Evolutionary conservation across 92 coral and sea anemone genomes (phyloP), one percentile per base, ranked within the genome.

Genomic region (Meandrina meandrites): DNA sequence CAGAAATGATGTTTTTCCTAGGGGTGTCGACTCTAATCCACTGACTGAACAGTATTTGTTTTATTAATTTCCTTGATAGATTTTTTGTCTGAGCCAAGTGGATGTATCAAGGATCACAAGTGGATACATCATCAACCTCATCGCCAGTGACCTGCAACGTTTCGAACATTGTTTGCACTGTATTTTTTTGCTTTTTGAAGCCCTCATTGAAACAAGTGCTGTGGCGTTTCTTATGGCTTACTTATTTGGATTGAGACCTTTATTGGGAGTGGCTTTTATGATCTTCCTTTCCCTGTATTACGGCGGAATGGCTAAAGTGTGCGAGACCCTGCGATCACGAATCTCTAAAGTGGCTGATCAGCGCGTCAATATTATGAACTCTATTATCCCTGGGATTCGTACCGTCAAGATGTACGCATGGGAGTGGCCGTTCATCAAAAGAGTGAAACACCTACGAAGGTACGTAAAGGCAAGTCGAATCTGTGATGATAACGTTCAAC

Each of bases 341-440:
- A 90, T 71, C 35, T 82, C 92, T 18, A 35, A 34, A 9, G 86
- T 89, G 11, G 11, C 53, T 48, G 53, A 48, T 12, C 53, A 48
- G 53, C 53, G 53, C 11, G 53, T 48, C 53, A 48, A 48, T 13
- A 48, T 48, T 48, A 48, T 48, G 53, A 48, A 48, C 53, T 48
- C 53, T 48, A 48, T 91, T 54, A 90, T 91, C 36, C 76, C 91
- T 12, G 94, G 91, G 9, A 91, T 91, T 66, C 90, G 91, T 81
- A 81, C 91, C 69, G 86, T 91, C 74, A 91, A 91, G 75, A 91
- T 91, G 94, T 84, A 91, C 37, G 94, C 94, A 47, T 91, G 94
- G 94, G 94, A 91, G 80, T 85, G 94, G 91, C 87, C 94, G 31
- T 91, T 91, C 84, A 67, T 90, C 74, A 84, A 91, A 47, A 88